Conservation (phyloP, 2,888 invertebrate species). For the Megaustenia siamemsis region DNA sequence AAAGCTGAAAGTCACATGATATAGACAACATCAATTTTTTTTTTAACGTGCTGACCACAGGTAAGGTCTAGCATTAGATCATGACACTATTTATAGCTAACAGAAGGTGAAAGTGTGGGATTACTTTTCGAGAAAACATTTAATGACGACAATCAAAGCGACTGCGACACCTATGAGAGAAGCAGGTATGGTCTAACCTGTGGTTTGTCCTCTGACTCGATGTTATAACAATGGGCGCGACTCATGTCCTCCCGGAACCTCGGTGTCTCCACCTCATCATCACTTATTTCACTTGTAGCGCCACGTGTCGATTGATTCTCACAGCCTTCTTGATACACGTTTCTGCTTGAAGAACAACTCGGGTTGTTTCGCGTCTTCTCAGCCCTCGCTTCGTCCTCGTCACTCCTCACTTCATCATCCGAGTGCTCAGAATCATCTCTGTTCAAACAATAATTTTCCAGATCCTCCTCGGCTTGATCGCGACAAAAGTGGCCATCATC, state of each 20-base stretch:
- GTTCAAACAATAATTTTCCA: constrained; percentile 50
- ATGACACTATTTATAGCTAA: no score
- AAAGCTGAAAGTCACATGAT: no score
- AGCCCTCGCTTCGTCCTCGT: neutral
- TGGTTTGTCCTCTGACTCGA: constrained; percentile 9
- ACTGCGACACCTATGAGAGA: neutral
- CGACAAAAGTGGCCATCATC: neutral
- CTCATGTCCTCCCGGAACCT: constrained; percentile 23
- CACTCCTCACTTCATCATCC: neutral
- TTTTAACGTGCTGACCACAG: no score
- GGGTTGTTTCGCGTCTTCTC: constrained; percentile 3
- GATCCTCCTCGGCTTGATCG: constrained; percentile 46
- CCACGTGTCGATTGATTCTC: neutral
- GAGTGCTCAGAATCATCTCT: constrained; percentile 47
- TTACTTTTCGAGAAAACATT: no score
- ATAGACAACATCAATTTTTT: no score
- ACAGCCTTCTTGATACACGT: neutral
- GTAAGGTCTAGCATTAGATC: no score
- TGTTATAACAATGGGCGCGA: constrained; percentile 10
- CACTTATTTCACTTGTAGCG: neutral
- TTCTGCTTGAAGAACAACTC: constrained; percentile 18
- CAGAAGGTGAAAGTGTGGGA: no score
- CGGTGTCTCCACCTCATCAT: neutral
- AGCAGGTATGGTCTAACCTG: constrained; percentile 31
- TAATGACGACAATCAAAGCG: no score